Evolutionary conservation across 2,888 invertebrate genomes (phyloP), one percentile per base, ranked within the genome.

Genomic region (Oscheius onirici): DNA sequence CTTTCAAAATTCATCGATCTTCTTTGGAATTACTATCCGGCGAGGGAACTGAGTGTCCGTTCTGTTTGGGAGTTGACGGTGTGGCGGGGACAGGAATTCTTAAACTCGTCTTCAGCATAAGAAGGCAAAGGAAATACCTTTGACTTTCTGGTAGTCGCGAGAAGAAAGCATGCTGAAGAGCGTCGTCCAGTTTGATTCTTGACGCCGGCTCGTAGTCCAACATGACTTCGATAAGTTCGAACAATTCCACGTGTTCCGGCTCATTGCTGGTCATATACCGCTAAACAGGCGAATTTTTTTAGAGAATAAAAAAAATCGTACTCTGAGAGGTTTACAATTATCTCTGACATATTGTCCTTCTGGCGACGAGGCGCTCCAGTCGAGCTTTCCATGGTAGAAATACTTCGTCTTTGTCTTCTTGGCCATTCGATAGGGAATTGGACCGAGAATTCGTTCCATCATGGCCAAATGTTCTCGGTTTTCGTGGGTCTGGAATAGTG

Each of bases 401-500:
- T 97, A 99, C 90, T 95, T 96, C 83, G 95, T 96, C 95, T 90
- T 90, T 60, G 90, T 89, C 84, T 89, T 89, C 76, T 90, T 90
- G 52, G 89, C 88, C 90, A 91, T 90, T 69, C 96, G 92, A 90
- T 93, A 93, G 66, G 99, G 97, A 88, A 99, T 92, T 83, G 94
- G 93, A 74, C 99, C 97, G 75, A 99, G 91, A 87, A 99, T 97
- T 85, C 97, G 91, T 90, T 99, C 97, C 99, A 99, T 99, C 97
- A 99, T 99, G 82, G 99, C 99, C 88, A 99, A 92, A 91, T 99
- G 99, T 89, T 99, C 99, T 81, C 95, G 92, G 91, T 99, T 99
- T 90, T 99, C 97, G 90, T 99, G 99, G 46, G 99, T 99, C 92
- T 99, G 88, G 91, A 99, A 99, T 83, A 99, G 91, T 2, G 85